Evolutionary conservation across 2,888 invertebrate genomes (phyloP), one percentile per base, ranked within the genome.

Genomic region (Venustoraphidia nigricollis): DNA sequence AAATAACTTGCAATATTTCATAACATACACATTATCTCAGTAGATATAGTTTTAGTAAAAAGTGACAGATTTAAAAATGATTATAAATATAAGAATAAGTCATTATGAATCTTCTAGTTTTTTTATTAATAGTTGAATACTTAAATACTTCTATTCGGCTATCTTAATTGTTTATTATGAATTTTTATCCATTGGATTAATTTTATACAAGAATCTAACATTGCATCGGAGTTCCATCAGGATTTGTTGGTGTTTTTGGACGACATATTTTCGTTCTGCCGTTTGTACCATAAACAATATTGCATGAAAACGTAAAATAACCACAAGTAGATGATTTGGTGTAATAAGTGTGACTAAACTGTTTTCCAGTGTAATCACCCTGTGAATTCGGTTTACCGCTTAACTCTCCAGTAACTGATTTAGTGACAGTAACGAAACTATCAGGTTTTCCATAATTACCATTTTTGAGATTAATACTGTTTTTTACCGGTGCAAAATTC

Each of bases 311-410:
- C 2, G 88, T 87, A 56, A 89, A 88, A 60, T 87, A 87, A 9
- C 89, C 89, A 62, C 89, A 90, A 2, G 84, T 87, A 2, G 88
- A 88, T 9, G 87, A 85, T 64, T 89, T 89, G 0, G 88, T 86
- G 58, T 85, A 89, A 65, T 86, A 89, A 1, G 84, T 82, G 54
- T 83, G 83, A 2, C 83, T 78, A 59, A 77, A 81, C 65, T 82
- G 82, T 60, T 83, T 81, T 51, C 82, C 79, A 50, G 77, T 77
- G 37, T 66, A 62, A 35, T 69, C 60, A 57, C 67, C 66, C 36
- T 67, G 66, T 34, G 79, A 73, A 57, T 73, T 75, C 59, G 74
- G 73, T 41, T 71, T 72, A 48, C 70, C 70, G 53, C 78, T 79
- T 55, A 83, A 67, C 56, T 78, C 79, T 8, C 87, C 84, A 1